Conservation (phyloP, 2,888 invertebrate species). For the Xylocampa areola region DNA sequence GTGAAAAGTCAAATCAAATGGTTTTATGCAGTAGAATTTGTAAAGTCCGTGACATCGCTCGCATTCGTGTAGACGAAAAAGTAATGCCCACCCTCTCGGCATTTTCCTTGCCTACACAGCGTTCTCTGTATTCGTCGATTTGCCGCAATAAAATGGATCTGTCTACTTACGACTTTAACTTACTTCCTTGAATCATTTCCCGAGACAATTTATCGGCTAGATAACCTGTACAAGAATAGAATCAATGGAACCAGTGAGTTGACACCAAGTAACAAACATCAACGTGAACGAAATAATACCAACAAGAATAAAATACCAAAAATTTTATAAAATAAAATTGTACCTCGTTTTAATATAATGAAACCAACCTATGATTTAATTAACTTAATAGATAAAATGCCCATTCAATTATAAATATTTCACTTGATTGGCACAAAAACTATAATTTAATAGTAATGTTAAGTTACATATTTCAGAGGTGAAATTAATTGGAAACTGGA, state of each 20-base stretch:
- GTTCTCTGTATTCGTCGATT: slow-evolving; percentile 45
- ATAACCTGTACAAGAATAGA: slow-evolving; percentile 10
- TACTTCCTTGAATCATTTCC: slow-evolving; percentile 25
- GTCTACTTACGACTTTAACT: slow-evolving; percentile 31
- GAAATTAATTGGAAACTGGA: slow-evolving; percentile 21
- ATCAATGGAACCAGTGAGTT: too few relatives aligned
- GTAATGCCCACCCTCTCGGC: slow-evolving; percentile 28
- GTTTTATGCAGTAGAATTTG: slow-evolving; percentile 50
- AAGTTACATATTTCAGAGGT: slow-evolving; percentile 6
- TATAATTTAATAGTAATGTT: neutral
- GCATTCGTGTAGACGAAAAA: slow-evolving; percentile 31
- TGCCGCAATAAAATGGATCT: slow-evolving; percentile 44
- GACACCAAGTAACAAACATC: too few relatives aligned
- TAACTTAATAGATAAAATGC: too few relatives aligned
- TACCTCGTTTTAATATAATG: too few relatives aligned
- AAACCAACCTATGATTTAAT: too few relatives aligned
- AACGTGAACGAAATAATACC: too few relatives aligned
- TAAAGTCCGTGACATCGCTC: slow-evolving; percentile 33
- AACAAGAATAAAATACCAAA: too few relatives aligned
- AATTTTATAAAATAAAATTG: too few relatives aligned
- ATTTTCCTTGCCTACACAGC: slow-evolving; percentile 52
- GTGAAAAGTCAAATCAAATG: slow-evolving; percentile 47
- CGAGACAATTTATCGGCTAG: slow-evolving; percentile 9
- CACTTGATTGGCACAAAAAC: neutral
- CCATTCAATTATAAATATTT: slow-evolving; percentile 7